A percentile compares a stretch with the other conserved stretches of the same genome.
Conservation (phyloP, 2,888 invertebrate genomes). For the Xylocampa areola region DNA sequence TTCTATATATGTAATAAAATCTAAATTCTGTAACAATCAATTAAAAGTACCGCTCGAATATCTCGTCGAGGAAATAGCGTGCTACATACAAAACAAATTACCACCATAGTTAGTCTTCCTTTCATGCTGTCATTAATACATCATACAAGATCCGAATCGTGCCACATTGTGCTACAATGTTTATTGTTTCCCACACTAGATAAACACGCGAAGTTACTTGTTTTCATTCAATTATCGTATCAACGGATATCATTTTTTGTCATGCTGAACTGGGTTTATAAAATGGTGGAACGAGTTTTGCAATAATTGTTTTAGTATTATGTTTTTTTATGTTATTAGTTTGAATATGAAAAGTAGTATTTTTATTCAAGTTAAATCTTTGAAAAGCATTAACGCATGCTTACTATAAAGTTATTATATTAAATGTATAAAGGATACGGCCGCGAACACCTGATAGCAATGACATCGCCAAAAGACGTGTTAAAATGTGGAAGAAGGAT, state of each 20-base stretch:
- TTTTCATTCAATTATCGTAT: slow-evolving; percentile 44
- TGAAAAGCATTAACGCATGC: too few species aligned
- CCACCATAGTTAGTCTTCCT: slow-evolving; percentile 12
- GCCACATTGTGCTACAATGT: slow-evolving; percentile 33
- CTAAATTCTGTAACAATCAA: too few species aligned
- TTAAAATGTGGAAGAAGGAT: too few species aligned
- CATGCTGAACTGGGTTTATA: slow-evolving; percentile 4
- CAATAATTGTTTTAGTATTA: too few species aligned
- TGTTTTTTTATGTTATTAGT: too few species aligned
- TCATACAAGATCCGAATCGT: slow-evolving; percentile 46
- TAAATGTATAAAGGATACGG: too few species aligned
- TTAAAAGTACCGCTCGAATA: slow-evolving; percentile 24
- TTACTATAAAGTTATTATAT: too few species aligned
- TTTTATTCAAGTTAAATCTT: too few species aligned
- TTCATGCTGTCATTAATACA: slow-evolving; percentile 31
- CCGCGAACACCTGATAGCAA: too few species aligned
- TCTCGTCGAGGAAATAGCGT: slow-evolving; percentile 31
- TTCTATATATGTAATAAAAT: too few species aligned
- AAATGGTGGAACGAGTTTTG: neutral
- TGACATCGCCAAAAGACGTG: too few species aligned
- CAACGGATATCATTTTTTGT: slow-evolving; percentile 28
- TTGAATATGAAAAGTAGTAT: too few species aligned
- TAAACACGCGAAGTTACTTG: slow-evolving; percentile 38
- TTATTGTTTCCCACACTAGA: slow-evolving; percentile 49
- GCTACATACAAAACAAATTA: slow-evolving; percentile 34